A percentile compares a stretch with the other conserved stretches of the same genome.
These are phyloP conservation scores for Peromyscus polionotus DNA, from an alignment of 2,113 vertebrate genomes.

Conservation along the genomic window DNA sequence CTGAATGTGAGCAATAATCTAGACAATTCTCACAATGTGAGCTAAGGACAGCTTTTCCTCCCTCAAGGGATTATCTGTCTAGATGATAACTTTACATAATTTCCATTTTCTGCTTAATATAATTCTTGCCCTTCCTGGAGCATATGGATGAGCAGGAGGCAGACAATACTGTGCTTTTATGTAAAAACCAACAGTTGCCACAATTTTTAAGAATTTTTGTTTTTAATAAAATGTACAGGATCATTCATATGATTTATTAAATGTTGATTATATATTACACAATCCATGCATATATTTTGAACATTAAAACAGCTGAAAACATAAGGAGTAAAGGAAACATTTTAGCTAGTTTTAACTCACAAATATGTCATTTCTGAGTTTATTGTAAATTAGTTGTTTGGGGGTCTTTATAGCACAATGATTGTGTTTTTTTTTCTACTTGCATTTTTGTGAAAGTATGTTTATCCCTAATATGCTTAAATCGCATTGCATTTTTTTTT, in stretches of 20 bases:
- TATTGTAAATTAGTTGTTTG: background rate
- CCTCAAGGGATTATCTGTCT: background rate
- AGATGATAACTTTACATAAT: background rate
- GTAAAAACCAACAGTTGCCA: background rate
- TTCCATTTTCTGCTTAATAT: background rate
- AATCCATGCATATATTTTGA: background rate
- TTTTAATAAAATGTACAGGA: conserved; percentile 9
- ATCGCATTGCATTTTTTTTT: background rate
- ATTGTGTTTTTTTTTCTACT: background rate
- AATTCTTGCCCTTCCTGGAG: background rate
- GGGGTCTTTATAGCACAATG: background rate
- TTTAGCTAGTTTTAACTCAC: background rate
- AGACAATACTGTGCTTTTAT: background rate
- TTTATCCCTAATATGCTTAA: background rate
- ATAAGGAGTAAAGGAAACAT: background rate
- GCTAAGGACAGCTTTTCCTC: background rate
- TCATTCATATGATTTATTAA: background rate
- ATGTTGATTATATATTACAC: background rate
- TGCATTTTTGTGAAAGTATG: background rate
- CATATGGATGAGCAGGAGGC: background rate
- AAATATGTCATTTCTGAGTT: background rate
- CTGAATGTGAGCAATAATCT: background rate
- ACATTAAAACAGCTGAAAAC: background rate
- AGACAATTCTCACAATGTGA: background rate
- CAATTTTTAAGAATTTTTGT: conserved; percentile 3